Evolutionary conservation across 2,797 vertebrate species (phyloP).

Genomic region (Poeciliopsis turneri): DNA sequence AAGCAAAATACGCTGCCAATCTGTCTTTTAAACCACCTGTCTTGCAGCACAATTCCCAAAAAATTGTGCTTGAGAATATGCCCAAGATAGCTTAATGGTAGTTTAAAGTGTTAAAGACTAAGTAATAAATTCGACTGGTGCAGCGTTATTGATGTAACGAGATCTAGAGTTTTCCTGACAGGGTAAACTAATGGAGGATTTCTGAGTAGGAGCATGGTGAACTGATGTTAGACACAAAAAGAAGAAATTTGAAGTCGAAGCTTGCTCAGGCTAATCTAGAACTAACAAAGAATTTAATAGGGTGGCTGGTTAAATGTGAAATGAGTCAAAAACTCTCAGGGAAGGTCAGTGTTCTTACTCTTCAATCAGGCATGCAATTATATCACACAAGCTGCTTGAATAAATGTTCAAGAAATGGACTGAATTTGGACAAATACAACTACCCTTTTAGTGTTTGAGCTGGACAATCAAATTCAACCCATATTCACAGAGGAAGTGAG

Average conservation of each 20-base stretch:
- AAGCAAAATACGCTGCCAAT: not conserved
- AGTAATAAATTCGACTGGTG: not conserved
- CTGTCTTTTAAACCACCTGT: not conserved
- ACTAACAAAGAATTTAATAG: constrained; percentile 47
- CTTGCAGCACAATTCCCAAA: not conserved
- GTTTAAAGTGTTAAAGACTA: constrained; percentile 19
- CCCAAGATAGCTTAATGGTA: not conserved
- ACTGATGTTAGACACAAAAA: not conserved
- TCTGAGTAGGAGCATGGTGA: not conserved
- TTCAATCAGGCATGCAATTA: constrained; percentile 63
- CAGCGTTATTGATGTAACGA: not conserved
- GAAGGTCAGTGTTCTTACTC: constrained; percentile 67
- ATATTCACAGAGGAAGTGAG: constrained; percentile 14
- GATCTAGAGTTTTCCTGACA: not conserved
- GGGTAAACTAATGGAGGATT: not conserved
- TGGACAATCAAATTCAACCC: constrained; percentile 24
- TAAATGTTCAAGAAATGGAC: constrained; percentile 42
- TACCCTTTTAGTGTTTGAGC: constrained; percentile 36
- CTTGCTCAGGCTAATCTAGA: constrained; percentile 25
- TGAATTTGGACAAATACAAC: constrained; percentile 43
- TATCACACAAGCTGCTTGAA: constrained; percentile 34
- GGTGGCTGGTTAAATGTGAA: constrained; percentile 31
- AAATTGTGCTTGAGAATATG: not conserved
- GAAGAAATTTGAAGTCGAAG: constrained; percentile 8
- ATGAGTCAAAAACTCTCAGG: constrained; percentile 36